Evolutionary conservation across 2,888 invertebrate species (phyloP).

Genomic region (Megamerina dolium): DNA sequence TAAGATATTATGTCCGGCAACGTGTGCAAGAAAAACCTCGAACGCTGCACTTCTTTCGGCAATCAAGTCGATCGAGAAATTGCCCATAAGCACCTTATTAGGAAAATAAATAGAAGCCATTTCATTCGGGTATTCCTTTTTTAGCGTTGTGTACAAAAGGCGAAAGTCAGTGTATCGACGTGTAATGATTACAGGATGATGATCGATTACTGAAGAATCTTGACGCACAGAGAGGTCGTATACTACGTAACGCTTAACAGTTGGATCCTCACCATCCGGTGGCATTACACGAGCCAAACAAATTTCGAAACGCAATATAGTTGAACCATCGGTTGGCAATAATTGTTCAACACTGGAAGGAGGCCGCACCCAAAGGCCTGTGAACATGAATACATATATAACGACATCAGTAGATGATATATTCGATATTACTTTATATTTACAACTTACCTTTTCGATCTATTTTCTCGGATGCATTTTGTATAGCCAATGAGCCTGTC

Average conservation of each 20-base stretch:
- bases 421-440: too few species aligned
- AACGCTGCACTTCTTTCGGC: slow-evolving; percentile 60
- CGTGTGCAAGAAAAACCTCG: slow-evolving; percentile 56
- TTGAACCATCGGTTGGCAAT: slow-evolving; percentile 35
- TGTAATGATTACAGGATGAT: slow-evolving; percentile 60
- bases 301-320: slow-evolving; percentile 55
- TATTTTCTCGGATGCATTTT: slow-evolving; percentile 25
- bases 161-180: slow-evolving; percentile 68
- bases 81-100: slow-evolving; percentile 64
- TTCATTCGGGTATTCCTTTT: slow-evolving; percentile 55
- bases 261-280: slow-evolving; percentile 52
- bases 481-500: slow-evolving; percentile 39
- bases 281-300: slow-evolving; percentile 61
- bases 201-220: slow-evolving; percentile 54
- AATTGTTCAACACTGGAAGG: slow-evolving; percentile 19
- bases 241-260: slow-evolving; percentile 61
- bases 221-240: slow-evolving; percentile 63
- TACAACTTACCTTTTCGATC: slow-evolving; percentile 39
- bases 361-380: slow-evolving; percentile 45
- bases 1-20: slow-evolving; percentile 54
- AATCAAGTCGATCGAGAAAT: slow-evolving; percentile 64
- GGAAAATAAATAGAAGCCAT: slow-evolving; percentile 58
- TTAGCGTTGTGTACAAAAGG: slow-evolving; percentile 58
- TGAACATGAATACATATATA: too few species aligned
- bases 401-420: too few species aligned